These are phyloP conservation scores for Naja naja DNA, from an alignment of 2,113 vertebrate species.

Conservation along the genomic window DNA sequence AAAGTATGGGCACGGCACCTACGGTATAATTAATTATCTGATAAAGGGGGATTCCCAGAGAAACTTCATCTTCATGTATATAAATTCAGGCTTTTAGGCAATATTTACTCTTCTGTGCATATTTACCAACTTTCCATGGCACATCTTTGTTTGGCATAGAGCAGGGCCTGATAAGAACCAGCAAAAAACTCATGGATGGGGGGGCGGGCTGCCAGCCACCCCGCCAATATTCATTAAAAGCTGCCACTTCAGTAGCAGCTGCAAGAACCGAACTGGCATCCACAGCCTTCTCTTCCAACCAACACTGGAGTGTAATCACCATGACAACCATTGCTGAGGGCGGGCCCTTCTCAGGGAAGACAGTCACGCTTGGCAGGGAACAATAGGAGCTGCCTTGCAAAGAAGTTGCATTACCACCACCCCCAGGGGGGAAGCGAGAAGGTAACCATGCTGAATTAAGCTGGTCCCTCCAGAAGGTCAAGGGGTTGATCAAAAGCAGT, in stretches of 20 bases:
- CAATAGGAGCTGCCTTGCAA: neutral
- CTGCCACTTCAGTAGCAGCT: slow-evolving; percentile 46
- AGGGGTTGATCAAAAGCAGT: neutral
- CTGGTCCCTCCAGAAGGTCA: neutral
- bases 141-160: slow-evolving; percentile 35
- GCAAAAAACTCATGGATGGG: slow-evolving; percentile 40
- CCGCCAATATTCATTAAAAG: slow-evolving; percentile 45
- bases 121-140: slow-evolving; percentile 28
- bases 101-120: slow-evolving; percentile 33
- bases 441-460: rapidly evolving
- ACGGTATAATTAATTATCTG: slow-evolving; percentile 17
- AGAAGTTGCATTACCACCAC: rapidly evolving
- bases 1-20: neutral
- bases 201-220: slow-evolving; percentile 34
- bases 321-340: slow-evolving; percentile 65
- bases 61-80: slow-evolving; percentile 52
- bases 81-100: slow-evolving; percentile 39
- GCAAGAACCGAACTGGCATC: slow-evolving; percentile 52
- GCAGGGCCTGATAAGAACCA: slow-evolving; percentile 50
- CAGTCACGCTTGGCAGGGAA: slow-evolving; percentile 37
- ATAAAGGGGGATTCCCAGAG: slow-evolving; percentile 54
- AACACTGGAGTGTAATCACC: slow-evolving; percentile 59
- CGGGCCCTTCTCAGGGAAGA: rapidly evolving
- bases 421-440: neutral
- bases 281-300: slow-evolving; percentile 52